Percentiles rank a stretch among this genome's conserved stretches.
These are phyloP conservation scores for Vireo griseus DNA, from an alignment of 2,797 vertebrate genomes.

Conservation along the genomic window DNA sequence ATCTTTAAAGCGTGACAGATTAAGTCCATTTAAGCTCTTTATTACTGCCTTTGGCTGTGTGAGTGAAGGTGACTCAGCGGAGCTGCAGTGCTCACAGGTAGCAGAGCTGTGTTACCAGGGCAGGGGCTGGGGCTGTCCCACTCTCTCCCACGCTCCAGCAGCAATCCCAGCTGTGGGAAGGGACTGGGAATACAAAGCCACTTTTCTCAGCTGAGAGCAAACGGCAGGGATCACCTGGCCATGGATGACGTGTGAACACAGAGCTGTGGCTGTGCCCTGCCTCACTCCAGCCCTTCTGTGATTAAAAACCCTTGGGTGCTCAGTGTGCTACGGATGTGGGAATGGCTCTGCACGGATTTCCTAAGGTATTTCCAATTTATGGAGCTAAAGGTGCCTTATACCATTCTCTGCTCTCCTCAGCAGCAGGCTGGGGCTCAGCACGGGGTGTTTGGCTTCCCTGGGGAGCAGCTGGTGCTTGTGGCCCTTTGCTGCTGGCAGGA, in stretches of 20 bases:
- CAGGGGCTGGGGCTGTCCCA: not conserved
- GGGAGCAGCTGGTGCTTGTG: not conserved
- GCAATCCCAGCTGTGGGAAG: not conserved
- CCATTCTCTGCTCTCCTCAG: not conserved
- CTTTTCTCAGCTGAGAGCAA: not conserved
- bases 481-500: not conserved
- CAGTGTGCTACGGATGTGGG: fast-evolving
- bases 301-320: not conserved
- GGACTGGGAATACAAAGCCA: not conserved
- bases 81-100: fast-evolving
- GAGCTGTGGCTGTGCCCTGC: not conserved
- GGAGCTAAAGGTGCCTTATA: conserved; percentile 51
- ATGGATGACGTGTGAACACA: fast-evolving
- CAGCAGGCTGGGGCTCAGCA: not conserved
- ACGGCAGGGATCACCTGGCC: not conserved
- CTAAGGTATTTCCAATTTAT: not conserved
- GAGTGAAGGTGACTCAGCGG: not conserved
- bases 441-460: not conserved
- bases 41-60: not conserved
- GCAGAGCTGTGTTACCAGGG: not conserved
- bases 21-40: not conserved
- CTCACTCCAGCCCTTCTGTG: not conserved
- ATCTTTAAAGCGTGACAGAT: not conserved
- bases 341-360: not conserved
- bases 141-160: not conserved